Evolutionary conservation across 2,797 vertebrate genomes (phyloP), one percentile per base, ranked within the genome.

Genomic region (Kryptopterus vitreolus): DNA sequence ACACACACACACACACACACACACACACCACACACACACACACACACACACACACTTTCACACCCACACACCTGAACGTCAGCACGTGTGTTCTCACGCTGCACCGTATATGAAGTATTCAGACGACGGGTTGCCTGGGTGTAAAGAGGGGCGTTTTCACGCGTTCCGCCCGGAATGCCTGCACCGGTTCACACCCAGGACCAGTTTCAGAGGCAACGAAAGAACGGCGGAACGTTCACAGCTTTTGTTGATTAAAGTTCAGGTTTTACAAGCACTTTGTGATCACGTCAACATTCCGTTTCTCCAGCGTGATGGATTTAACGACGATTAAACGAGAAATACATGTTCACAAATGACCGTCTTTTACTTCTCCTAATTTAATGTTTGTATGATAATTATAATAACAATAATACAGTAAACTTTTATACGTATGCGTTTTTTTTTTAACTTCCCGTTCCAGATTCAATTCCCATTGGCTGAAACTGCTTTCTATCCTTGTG

Each of bases 1-100:
- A 73, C 69, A 77, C 22, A 22, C 52, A 78, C 66, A 81, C 73
- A 73, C 75, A 71, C 63, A 57, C n/a, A 33, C 62, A 81, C 46
- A 75, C 26, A 58, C 29, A n/a, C 68, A 52, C 31, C 61, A 79
- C 62, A 61, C 22, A 48, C 61, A 29, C 73, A 77, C 69, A 80
- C 29, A 26, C 52, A 79, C 66, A 81, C 74, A 73, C 75, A 71
- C 63, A 57, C n/a, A 33, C 62, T 77, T 31, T 68, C 22, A 59
- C 31, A n/a, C 69, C 43, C 31, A 26, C 69, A 55, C 22, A 77
- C 52, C 31, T 80, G 63, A 82, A 50, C 35, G 24, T 43, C 18
- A 53, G 11, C 43, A 33, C 74, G 29, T 43, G 61, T 26, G 33
- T 65, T 35, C 18, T 22, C 8, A 33, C 15, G 12, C 3, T 2